Conservation (phyloP, 2,888 invertebrate genomes). For the Heliconius hortense region DNA sequence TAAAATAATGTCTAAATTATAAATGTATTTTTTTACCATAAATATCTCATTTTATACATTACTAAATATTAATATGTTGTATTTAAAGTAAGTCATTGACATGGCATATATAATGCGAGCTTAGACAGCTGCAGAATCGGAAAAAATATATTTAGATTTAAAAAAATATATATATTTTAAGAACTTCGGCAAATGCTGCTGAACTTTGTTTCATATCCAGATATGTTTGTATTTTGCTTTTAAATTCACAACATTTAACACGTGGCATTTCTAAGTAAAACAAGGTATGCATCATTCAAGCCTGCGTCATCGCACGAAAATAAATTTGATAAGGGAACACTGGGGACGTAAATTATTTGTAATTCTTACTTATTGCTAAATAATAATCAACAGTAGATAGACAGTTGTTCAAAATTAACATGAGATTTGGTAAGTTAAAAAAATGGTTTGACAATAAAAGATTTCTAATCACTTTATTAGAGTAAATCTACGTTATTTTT, state of each 20-base stretch:
- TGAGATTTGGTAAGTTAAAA: too few relatives aligned
- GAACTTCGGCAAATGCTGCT: neutral
- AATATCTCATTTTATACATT: neutral
- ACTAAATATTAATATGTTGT: neutral
- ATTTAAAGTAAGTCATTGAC: slow-evolving; percentile 1
- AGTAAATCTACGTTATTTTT: too few relatives aligned
- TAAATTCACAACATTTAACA: neutral
- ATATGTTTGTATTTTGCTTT: neutral
- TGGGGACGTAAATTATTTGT: neutral
- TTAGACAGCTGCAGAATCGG: neutral
- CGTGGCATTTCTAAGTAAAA: slow-evolving; percentile 1
- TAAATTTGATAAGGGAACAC: neutral
- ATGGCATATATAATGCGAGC: neutral
- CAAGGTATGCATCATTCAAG: slow-evolving; percentile 3
- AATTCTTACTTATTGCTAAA: neutral
- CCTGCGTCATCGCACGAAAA: neutral
- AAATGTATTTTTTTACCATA: neutral
- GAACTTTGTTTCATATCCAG: too few relatives aligned
- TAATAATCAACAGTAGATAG: neutral
- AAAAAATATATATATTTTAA: neutral
- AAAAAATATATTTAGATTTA: too few relatives aligned
- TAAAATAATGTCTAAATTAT: neutral
- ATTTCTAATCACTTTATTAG: too few relatives aligned
- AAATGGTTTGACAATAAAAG: too few relatives aligned
- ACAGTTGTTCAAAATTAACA: too few relatives aligned